Percentiles rank a stretch among this genome's conserved stretches.
Evolutionary conservation across 2,113 vertebrate genomes (phyloP).

Genomic region (Hystrix cristata): DNA sequence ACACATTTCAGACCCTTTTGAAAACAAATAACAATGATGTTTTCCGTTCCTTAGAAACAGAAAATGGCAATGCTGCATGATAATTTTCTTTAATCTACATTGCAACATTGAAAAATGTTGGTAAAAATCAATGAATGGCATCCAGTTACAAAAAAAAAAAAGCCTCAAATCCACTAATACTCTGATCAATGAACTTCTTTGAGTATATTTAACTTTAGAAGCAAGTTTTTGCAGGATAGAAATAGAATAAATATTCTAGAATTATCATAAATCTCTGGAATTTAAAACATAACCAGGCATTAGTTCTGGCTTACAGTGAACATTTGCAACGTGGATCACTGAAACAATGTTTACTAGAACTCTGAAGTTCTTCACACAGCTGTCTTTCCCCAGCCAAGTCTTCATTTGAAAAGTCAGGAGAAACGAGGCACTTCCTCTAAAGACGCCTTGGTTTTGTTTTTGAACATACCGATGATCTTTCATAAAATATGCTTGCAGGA

Average conservation of each 20-base stretch:
- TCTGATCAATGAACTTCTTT: not conserved
- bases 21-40: slow-evolving; percentile 65
- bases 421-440: not conserved
- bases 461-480: not conserved
- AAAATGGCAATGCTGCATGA: slow-evolving; percentile 42
- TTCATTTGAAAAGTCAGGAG: not conserved
- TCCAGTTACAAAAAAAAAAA: slow-evolving; percentile 58
- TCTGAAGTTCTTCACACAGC: not conserved
- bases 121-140: slow-evolving; percentile 57
- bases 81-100: slow-evolving; percentile 62
- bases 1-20: slow-evolving; percentile 32
- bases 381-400: not conserved
- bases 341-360: slow-evolving; percentile 16
- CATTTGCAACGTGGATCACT: not conserved
- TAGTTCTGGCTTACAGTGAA: not conserved
- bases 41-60: slow-evolving; percentile 49
- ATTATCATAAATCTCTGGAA: slow-evolving; percentile 36
- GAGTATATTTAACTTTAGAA: slow-evolving; percentile 50
- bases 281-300: slow-evolving; percentile 2
- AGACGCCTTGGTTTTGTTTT: not conserved
- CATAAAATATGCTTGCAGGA: not conserved
- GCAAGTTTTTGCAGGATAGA: slow-evolving; percentile 12
- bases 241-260: slow-evolving; percentile 32
- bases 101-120: not conserved
- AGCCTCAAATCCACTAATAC: slow-evolving; percentile 48